Conservation (phyloP, 2,888 invertebrate genomes). For the Zelleria hepariella region DNA sequence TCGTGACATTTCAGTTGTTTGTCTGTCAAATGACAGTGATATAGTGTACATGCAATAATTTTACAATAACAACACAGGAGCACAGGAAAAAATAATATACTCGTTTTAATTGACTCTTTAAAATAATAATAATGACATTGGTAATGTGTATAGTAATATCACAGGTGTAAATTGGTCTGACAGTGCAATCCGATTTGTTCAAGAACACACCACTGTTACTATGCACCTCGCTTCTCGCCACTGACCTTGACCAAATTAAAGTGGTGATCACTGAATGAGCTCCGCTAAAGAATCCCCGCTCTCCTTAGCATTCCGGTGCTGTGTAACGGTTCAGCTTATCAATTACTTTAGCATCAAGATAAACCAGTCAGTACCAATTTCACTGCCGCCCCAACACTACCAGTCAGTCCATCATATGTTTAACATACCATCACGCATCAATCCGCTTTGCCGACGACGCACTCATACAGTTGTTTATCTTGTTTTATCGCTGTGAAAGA, state of each 20-base stretch:
- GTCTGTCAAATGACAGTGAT: neutral
- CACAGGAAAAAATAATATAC: too few relatives aligned
- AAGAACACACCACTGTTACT: too few relatives aligned
- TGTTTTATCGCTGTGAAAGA: too few relatives aligned
- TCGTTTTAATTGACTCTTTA: too few relatives aligned
- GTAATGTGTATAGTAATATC: too few relatives aligned
- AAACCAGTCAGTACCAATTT: neutral
- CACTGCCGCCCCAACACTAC: neutral
- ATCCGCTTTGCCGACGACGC: neutral
- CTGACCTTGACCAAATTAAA: too few relatives aligned
- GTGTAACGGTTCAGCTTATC: neutral
- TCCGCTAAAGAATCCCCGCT: neutral
- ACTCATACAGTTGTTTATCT: too few relatives aligned
- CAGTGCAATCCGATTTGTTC: too few relatives aligned
- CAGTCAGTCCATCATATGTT: neutral
- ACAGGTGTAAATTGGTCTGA: too few relatives aligned
- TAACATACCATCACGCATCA: neutral
- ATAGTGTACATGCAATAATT: neutral
- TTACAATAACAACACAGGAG: neutral
- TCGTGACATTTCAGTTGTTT: neutral
- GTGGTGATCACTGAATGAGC: too few relatives aligned
- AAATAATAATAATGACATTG: too few relatives aligned
- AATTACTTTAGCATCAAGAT: neutral
- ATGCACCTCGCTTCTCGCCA: too few relatives aligned
- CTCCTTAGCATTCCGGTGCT: neutral